Conservation (phyloP, 2,797 vertebrate species). For the Falco berigora region DNA sequence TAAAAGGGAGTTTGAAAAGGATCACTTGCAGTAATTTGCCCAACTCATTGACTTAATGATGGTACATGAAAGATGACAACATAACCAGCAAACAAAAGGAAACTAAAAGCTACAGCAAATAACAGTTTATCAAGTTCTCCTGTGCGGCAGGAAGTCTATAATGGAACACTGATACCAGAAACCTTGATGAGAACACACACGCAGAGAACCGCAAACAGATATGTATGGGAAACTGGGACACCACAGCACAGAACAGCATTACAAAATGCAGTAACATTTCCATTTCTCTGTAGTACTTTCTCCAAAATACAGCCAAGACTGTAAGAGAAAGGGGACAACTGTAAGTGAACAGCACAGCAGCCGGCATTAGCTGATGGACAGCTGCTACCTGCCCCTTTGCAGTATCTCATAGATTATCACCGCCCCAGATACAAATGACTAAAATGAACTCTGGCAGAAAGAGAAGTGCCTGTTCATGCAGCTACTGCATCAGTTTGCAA, state of each 20-base stretch:
- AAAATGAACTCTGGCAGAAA: background rate
- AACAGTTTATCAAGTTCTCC: background rate
- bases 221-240: background rate
- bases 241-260: background rate
- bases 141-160: background rate
- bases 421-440: background rate
- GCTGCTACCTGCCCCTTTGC: background rate
- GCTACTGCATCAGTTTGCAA: background rate
- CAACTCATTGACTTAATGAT: constrained; percentile 7
- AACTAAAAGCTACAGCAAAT: constrained; percentile 15
- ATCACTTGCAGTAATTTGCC: background rate
- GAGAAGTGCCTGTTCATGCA: background rate
- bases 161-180: background rate
- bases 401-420: background rate
- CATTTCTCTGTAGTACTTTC: background rate
- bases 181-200: background rate
- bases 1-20: constrained; percentile 21
- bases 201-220: background rate
- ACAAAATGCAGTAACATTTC: background rate
- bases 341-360: background rate
- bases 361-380: background rate
- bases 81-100: background rate
- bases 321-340: background rate
- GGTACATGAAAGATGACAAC: background rate
- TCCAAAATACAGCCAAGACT: background rate